These are phyloP conservation scores for Pitta sordida DNA, from an alignment of 2,113 vertebrate genomes.

Conservation along the genomic window DNA sequence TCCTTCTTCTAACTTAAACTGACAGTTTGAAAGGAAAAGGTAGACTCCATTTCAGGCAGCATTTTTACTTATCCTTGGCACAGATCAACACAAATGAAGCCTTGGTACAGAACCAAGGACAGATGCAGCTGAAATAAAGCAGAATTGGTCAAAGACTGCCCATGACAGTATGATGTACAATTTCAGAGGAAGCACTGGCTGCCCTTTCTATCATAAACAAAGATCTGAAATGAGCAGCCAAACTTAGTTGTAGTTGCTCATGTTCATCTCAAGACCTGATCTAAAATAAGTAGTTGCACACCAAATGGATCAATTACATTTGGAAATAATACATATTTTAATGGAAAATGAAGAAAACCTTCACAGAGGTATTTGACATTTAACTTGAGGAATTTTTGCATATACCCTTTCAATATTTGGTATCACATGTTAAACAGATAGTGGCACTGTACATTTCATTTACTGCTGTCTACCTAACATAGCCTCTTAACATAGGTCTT, in stretches of 20 bases:
- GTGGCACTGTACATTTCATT: neutral
- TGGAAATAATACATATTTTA: neutral
- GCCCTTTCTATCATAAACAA: neutral
- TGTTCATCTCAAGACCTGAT: neutral
- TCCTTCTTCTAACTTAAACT: neutral
- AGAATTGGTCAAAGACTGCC: neutral
- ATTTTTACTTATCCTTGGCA: neutral
- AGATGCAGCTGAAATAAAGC: neutral
- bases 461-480: neutral
- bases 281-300: neutral
- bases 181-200: neutral
- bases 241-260: neutral
- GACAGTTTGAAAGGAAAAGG: neutral
- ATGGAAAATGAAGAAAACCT: neutral
- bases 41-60: neutral
- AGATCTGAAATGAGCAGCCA: neutral
- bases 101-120: neutral
- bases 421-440: neutral
- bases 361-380: neutral
- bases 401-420: neutral
- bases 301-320: neutral
- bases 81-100: neutral
- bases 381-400: neutral
- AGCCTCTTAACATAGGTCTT: neutral
- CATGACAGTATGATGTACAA: neutral